These are phyloP conservation scores for Calyptomena viridis DNA, from an alignment of 2,113 vertebrate genomes.

Conservation along the genomic window DNA sequence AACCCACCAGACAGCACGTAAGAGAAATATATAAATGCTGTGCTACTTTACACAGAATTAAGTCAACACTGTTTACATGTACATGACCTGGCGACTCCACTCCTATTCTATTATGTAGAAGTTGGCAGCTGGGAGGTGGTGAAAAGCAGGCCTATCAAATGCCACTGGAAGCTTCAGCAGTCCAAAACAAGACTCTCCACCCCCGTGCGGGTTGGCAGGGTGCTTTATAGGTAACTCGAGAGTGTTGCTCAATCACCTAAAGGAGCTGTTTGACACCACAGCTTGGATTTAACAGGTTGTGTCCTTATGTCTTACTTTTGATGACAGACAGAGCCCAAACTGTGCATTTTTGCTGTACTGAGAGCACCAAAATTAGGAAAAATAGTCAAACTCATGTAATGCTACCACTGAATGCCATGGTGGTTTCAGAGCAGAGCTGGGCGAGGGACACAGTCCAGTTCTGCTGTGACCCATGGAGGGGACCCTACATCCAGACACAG, in stretches of 20 bases:
- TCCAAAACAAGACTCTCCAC: background rate
- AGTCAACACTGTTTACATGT: background rate
- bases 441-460: background rate
- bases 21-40: background rate
- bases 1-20: background rate
- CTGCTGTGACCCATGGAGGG: background rate
- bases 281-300: accelerated
- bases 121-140: background rate
- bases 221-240: background rate
- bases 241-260: background rate
- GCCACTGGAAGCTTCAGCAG: background rate
- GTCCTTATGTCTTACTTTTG: background rate
- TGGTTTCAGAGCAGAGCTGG: background rate
- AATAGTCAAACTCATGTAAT: accelerated
- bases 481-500: background rate
- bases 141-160: background rate
- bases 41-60: background rate
- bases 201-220: accelerated
- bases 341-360: background rate
- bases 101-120: background rate
- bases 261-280: background rate
- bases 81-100: background rate
- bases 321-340: background rate
- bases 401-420: background rate
- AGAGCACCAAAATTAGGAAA: background rate